Base-by-base conservation (phyloP, 2,888 invertebrate species). In the Odontomyia ornata region DNA sequence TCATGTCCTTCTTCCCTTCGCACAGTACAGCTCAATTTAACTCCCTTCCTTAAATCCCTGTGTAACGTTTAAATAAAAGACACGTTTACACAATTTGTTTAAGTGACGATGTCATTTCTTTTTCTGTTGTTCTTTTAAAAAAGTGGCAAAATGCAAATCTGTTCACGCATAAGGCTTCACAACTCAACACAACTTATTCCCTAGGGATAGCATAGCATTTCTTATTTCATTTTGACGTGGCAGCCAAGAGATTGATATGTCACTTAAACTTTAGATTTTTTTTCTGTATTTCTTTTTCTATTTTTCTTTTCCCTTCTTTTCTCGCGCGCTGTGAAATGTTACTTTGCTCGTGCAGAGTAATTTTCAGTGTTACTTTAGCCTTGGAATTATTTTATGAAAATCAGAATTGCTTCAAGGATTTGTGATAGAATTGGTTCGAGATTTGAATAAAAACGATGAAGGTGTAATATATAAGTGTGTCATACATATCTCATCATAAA, bases 31-130 rank as follows among this genome's bases (percentile, higher is more conserved):
- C 52, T 52, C 52, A 52, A 52, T 27, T 64, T 13, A 64, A 18
- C 30, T 9, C n/a, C n/a, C 30, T 30, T n/a, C 64, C n/a, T 11
- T 27, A 30, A 64, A 64, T 28, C 64, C 28, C 64, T 27, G 11
- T 15, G 18, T 75, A 43, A 46, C 28, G 57, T 62, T 75, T 64
- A 80, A n/a, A n/a, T n/a, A n/a, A 80, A 79, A 79, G 80, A 81
- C 81, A 81, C 81, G 81, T 81, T 81, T 80, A 81, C 79, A 80
- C 81, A 81, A 81, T 81, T 81, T 81, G 80, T 81, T 81, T 79
- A 75, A 75, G 75, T 75, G 75, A 75, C 47, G 75, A 75, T 60
- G 65, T 75, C 75, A 75, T 75, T 75, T 73, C 57, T 56, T 52
- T 25, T 30, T 15, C 36, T 13, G n/a, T 64, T 56, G 18, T 52